A percentile compares a stretch with the other conserved stretches of the same genome.
phyloP scores from a whole-genome alignment of 2,797 vertebrate genomes.

The Dendrocincla tyrannina region DNA sequence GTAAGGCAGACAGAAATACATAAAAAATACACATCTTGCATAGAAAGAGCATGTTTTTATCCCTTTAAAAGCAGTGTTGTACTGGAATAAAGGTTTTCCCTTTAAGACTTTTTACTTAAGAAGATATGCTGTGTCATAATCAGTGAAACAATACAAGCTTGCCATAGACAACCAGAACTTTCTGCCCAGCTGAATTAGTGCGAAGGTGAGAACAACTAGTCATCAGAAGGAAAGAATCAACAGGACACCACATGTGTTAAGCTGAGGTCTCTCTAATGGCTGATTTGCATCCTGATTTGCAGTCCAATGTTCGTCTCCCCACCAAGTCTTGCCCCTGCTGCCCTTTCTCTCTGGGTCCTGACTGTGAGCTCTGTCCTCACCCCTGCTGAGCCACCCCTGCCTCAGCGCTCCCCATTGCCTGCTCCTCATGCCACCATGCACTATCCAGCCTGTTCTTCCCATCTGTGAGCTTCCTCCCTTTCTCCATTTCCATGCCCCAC shows the following conservation, averaged over 20 bases:
- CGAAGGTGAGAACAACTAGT: not conserved
- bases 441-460: not conserved
- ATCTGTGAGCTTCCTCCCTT: not conserved
- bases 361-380: not conserved
- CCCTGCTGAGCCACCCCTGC: not conserved
- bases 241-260: not conserved
- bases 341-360: not conserved
- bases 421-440: fast-evolving
- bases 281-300: too few relatives aligned
- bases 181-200: not conserved
- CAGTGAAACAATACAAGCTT: not conserved
- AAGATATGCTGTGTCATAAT: not conserved
- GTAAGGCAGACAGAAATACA: not conserved
- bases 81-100: not conserved
- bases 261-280: not conserved
- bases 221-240: not conserved
- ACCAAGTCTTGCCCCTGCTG: fast-evolving
- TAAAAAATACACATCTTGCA: not conserved
- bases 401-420: fast-evolving
- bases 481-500: not conserved
- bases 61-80: not conserved
- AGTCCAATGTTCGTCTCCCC: not conserved
- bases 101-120: not conserved
- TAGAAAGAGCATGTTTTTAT: not conserved
- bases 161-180: not conserved